Base-by-base conservation (phyloP, 2,888 invertebrate genomes). In the Chrysodeixis includens region DNA sequence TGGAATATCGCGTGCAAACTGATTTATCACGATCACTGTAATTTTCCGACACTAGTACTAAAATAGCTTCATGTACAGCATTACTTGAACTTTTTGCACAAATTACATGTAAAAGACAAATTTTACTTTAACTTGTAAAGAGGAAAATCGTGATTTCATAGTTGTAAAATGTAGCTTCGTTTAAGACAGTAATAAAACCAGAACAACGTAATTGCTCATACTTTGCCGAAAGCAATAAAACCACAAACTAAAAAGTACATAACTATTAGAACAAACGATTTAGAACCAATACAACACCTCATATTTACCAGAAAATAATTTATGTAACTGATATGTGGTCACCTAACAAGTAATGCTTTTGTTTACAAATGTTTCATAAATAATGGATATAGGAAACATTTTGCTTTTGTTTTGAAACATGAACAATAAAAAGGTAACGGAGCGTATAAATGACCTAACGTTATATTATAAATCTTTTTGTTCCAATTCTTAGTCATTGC, bases 1-100 rank as follows among this genome's bases (percentile, higher is more conserved):
- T 65, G 66, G 74, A 65, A 62, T 57, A 70, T 74, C 70, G 73
- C 73, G 70, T 74, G 74, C 55, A 59, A 74, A 74, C 66, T 53
- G 56, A 70, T 66, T 74, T 70, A 74, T 66, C 62, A 57, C 62
- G 52, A 74, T 70, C 56, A 74, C 22, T 63, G 60, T 66, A 67
- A 63, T 56, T 67, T 62, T 64, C 62, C 66, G 60, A 62, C 70
- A 60, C 65, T 58, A 69, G 64, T 63, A 60, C 64, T 66, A 59
- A 61, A 62, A 67, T 71, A 62, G 68, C 71, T 77, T 71, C 22
- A n/a, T 54, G 66, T 54, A 71, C 61, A 66, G 74, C 56, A 67
- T 65, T 65, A 61, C 62, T 62, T 64, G 54, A 61, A 54, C 64
- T 66, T 58, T 59, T 49, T 54, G 22, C 30, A 30, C 54, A 57